Base-by-base conservation (phyloP, 2,113 vertebrate genomes). In the Cavia aperea region DNA sequence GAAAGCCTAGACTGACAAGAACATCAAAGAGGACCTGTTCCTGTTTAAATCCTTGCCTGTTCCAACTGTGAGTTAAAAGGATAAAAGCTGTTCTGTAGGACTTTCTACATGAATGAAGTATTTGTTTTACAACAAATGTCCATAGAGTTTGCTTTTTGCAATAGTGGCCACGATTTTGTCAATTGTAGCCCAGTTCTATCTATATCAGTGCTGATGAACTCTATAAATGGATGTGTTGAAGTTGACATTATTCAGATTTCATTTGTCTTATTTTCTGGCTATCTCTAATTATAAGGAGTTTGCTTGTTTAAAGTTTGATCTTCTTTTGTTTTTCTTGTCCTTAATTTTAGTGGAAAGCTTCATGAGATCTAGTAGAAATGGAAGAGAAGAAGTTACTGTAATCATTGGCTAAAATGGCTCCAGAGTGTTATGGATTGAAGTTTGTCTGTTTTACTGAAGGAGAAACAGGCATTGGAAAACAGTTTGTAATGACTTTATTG, bases 61-160 rank as follows among this genome's bases (percentile, higher is more conserved):
- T 65, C 54, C 46, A 56, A 63, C 87, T 87, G 7, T 81, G 77
- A 63, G 23, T 51, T 72, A 72, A 92, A 43, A 88, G 29, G 73
- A 88, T 84, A 92, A 60, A 84, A 84, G 18, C 73, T 79, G 18
- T 84, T 81, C 56, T 82, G 33, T 88, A 81, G 23, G 81, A 70
- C 18, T 51, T 91, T 90, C 49, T 93, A 15, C 89, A n/a, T 86
- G 92, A 95, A 95, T 90, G 92, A 86, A 56, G 56, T 60, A n/a
- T 90, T 93, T 95, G 54, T 95, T 33, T 94, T 70, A 86, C 49
- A 78, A 65, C 70, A 87, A 33, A 62, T 62, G 75, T 83, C 51
- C 65, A 51, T 31, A 60, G 82, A 82, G 31, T 86, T 88, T 58
- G 85, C 60, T 85, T 92, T 88, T 77, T 82, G 68, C 14, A 87